Conservation (phyloP, 2,888 invertebrate genomes). For the Phyllotreta cruciferae region DNA sequence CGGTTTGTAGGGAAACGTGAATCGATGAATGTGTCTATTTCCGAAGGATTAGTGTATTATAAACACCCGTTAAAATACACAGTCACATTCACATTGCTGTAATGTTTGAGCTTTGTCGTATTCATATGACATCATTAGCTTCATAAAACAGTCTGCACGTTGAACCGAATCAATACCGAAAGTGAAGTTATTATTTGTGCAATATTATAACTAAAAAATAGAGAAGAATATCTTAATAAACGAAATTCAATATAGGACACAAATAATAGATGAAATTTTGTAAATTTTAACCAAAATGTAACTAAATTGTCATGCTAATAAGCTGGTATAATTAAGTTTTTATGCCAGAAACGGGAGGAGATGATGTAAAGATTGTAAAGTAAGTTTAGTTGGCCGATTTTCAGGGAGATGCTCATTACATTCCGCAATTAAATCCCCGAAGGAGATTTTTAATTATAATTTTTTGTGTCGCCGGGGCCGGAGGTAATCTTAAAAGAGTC, state of each 20-base stretch:
- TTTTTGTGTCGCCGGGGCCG: conserved; percentile 41
- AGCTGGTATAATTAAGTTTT: background rate
- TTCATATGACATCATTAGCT: conserved; percentile 25
- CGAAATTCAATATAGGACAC: no score
- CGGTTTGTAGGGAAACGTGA: conserved; percentile 20
- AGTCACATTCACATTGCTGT: conserved; percentile 26
- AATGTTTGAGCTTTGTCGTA: conserved; percentile 23
- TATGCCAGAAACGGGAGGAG: background rate
- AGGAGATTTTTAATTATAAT: conserved; percentile 39
- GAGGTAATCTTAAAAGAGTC: conserved; percentile 45
- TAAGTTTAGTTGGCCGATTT: conserved; percentile 20
- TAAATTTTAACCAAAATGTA: no score
- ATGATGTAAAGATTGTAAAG: background rate
- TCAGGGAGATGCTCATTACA: conserved; percentile 33
- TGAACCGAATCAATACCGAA: conserved; percentile 10
- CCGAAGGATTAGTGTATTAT: conserved; percentile 32
- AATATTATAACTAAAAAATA: background rate
- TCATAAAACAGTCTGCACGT: conserved; percentile 30
- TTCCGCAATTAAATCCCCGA: conserved; percentile 32
- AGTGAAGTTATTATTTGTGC: conserved; percentile 7
- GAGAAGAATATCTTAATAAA: no score
- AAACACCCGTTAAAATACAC: conserved; percentile 33
- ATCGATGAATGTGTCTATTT: conserved; percentile 34
- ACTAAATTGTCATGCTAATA: no score
- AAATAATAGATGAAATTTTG: no score